Conservation (phyloP, 2,888 invertebrate species). For the Leistus spinibarbis region DNA sequence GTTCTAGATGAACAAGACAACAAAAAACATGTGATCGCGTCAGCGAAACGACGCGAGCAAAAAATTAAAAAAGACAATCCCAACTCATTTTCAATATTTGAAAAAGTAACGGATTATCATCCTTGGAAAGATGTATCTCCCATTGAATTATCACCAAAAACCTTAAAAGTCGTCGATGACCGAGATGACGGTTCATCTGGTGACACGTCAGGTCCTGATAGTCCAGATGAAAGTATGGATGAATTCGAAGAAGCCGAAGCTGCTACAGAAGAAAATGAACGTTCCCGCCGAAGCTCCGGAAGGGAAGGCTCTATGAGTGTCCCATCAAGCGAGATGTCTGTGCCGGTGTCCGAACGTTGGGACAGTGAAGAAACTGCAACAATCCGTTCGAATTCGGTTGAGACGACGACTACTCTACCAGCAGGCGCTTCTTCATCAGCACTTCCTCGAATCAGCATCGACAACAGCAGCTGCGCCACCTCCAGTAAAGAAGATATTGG, state of each 20-base stretch:
- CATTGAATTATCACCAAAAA: conserved; percentile 46
- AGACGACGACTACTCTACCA: conserved; percentile 48
- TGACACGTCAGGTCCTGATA: conserved; percentile 88
- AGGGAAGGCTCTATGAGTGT: conserved; percentile 57
- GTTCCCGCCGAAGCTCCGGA: conserved; percentile 55
- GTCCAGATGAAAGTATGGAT: conserved; percentile 77
- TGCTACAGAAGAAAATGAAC: conserved; percentile 56
- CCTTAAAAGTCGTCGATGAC: conserved; percentile 51
- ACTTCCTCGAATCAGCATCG: conserved; percentile 61
- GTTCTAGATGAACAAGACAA: conserved; percentile 55
- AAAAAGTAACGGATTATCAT: conserved; percentile 60
- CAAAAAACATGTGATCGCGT: conserved; percentile 52
- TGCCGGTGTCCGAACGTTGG: conserved; percentile 54
- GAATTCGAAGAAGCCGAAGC: conserved; percentile 72
- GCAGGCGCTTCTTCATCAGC: conserved; percentile 45
- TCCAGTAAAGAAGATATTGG: conserved; percentile 51
- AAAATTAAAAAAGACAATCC: conserved; percentile 9
- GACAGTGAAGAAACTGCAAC: conserved; percentile 55
- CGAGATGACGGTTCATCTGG: conserved; percentile 75
- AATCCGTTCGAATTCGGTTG: conserved; percentile 51
- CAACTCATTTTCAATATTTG: conserved; percentile 50
- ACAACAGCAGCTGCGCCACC: conserved; percentile 54
- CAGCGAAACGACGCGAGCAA: conserved; percentile 52
- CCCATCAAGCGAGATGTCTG: conserved; percentile 55
- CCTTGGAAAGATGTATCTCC: conserved; percentile 53